These are phyloP conservation scores for Drosophila macrospina DNA, from an alignment of 2,888 invertebrate species.

Conservation along the genomic window DNA sequence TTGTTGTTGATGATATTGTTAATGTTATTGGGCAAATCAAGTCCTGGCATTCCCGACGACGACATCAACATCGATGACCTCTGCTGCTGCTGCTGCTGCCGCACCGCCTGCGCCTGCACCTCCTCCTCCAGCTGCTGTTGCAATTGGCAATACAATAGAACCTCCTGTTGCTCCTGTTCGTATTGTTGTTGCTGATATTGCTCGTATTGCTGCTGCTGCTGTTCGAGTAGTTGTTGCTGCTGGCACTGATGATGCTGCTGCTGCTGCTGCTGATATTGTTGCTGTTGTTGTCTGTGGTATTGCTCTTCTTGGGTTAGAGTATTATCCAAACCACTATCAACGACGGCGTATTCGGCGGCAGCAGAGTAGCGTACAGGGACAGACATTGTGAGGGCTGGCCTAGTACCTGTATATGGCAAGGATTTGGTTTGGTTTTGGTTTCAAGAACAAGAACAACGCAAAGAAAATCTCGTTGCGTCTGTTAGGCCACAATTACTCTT, in stretches of 20 bases:
- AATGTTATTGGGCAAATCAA: slow-evolving; percentile 57
- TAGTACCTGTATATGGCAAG: slow-evolving; percentile 84
- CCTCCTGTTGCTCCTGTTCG: slow-evolving; percentile 59
- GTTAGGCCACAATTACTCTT: slow-evolving; percentile 57
- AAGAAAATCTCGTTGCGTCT: slow-evolving; percentile 49
- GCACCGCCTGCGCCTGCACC: slow-evolving; percentile 64
- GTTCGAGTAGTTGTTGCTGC: slow-evolving; percentile 43
- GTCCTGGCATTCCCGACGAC: slow-evolving; percentile 68
- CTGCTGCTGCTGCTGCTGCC: slow-evolving; percentile 85
- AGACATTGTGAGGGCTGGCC: slow-evolving; percentile 86
- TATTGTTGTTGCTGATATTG: slow-evolving; percentile 64
- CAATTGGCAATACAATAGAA: slow-evolving; percentile 74
- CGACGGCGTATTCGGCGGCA: slow-evolving; percentile 85
- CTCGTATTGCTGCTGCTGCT: slow-evolving; percentile 67
- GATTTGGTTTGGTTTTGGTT: slow-evolving; percentile 40
- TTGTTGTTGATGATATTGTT: slow-evolving; percentile 34
- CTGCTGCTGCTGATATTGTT: slow-evolving; percentile 59
- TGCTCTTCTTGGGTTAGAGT: slow-evolving; percentile 84
- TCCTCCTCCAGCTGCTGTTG: slow-evolving; percentile 66
- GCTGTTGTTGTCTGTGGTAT: slow-evolving; percentile 80
- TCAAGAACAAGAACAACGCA: slow-evolving; percentile 45
- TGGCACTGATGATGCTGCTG: slow-evolving; percentile 39
- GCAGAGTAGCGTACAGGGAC: slow-evolving; percentile 86
- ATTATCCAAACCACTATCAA: slow-evolving; percentile 85
- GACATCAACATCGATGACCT: slow-evolving; percentile 83